Percentiles rank a stretch among this genome's conserved stretches.
Evolutionary conservation across 2,888 invertebrate species (phyloP).

Genomic region (Pandemis heparana): DNA sequence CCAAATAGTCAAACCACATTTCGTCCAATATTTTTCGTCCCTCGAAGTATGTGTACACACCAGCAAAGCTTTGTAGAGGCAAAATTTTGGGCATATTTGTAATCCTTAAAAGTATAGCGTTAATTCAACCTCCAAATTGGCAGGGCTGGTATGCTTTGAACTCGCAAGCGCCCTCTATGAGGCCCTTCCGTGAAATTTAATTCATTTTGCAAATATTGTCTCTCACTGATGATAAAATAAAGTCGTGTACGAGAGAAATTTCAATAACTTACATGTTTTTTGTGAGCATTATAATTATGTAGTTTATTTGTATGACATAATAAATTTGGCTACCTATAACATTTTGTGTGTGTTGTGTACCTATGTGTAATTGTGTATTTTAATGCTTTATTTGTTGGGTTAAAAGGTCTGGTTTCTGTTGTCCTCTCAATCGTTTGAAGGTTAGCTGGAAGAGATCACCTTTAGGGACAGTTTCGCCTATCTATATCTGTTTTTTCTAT

Average conservation of each 20-base stretch:
- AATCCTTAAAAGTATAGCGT: conserved; percentile 67
- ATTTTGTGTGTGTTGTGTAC: too few relatives aligned
- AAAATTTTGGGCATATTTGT: conserved; percentile 64
- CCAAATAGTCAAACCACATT: conserved; percentile 24
- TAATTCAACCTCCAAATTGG: conserved; percentile 62
- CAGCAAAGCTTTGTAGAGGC: conserved; percentile 58
- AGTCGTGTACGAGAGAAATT: conserved; percentile 14
- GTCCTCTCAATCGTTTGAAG: too few relatives aligned
- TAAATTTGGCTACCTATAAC: too few relatives aligned
- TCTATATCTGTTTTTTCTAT: too few relatives aligned
- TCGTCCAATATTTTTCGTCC: conserved; percentile 37
- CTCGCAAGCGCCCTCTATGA: conserved; percentile 27
- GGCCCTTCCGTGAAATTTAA: conserved; percentile 47
- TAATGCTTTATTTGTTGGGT: too few relatives aligned
- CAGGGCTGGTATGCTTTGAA: conserved; percentile 70
- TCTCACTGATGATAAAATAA: conserved; percentile 25
- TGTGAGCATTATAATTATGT: too few relatives aligned
- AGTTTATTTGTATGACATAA: too few relatives aligned
- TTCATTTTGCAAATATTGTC: conserved; percentile 45
- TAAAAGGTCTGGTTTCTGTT: too few relatives aligned
- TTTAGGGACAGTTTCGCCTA: too few relatives aligned
- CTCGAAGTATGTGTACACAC: conserved; percentile 40
- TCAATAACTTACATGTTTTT: not conserved
- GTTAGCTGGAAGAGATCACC: too few relatives aligned
- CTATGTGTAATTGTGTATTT: too few relatives aligned